Conservation (phyloP, 2,113 vertebrate species). For the Nannospalax galili region DNA sequence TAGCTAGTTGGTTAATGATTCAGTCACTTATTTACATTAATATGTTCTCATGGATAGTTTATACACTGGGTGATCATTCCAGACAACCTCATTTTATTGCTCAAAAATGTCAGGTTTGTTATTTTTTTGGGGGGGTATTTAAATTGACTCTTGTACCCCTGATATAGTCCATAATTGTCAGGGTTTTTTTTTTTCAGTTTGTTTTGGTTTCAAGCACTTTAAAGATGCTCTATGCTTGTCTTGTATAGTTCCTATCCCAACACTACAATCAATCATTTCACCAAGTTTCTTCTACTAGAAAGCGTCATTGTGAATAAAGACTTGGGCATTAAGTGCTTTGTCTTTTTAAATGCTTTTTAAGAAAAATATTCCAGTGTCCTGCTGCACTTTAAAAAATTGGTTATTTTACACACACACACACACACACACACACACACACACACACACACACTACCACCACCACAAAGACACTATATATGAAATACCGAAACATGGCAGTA, state of each 20-base stretch:
- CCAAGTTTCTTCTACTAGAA: neutral
- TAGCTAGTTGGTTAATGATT: neutral
- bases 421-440: no score
- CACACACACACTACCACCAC: no score
- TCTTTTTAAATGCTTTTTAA: neutral
- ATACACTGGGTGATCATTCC: neutral
- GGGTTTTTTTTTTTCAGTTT: neutral
- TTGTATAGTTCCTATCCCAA: neutral
- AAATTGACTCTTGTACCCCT: neutral
- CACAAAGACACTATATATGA: no score
- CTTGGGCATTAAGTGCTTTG: neutral
- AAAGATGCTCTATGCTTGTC: neutral
- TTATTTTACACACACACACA: no score
- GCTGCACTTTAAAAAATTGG: neutral
- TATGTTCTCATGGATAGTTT: neutral
- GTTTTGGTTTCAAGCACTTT: neutral
- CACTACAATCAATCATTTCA: slow-evolving; percentile 3
- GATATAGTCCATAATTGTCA: neutral
- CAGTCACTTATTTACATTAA: neutral
- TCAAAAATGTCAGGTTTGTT: neutral
- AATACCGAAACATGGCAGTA: no score
- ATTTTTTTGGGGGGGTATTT: neutral
- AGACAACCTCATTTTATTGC: slow-evolving; percentile 6
- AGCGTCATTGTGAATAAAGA: neutral
- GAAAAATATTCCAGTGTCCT: neutral